Evolutionary conservation across 1,140 invertebrate species (phyloP), one percentile per base, ranked within the genome.

Genomic region (Eumeta japonica): DNA sequence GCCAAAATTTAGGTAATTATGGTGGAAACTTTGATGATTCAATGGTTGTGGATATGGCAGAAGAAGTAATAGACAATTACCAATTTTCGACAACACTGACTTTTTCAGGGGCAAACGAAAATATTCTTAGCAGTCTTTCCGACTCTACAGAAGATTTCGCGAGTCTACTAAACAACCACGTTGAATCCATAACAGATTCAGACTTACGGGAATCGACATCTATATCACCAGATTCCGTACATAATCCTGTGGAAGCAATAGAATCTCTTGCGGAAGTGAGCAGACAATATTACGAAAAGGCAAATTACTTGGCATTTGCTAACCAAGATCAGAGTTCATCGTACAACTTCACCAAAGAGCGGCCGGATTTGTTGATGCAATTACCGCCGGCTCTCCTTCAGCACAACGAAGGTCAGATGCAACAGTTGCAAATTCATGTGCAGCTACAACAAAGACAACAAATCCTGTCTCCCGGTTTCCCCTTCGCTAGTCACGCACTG

Each of bases 71-170:
- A 3, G 88, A 90, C 62, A 87, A 87, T 1, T 73, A 89, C 10
- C 87, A 89, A 55, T 89, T 90, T 52, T 88, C 87, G 3, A 87
- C 86, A 0, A 90, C 87, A 0, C 57, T 90, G 13, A 89, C 87
- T 28, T 88, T 90, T 51, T 85, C 84, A 28, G 83, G 83, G 12
- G 81, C 85, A 1, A 83, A 86, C 10, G 88, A 90, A 65, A 85
- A 87, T 49, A 59, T 71, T 33, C 52, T 73, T 56, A 58, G 60
- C 40, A 68, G 63, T 46, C 49, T 74, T 16, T 65, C 68, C 4
- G 70, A 71, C 43, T 74, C 68, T 20, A 54, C 87, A 1, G 86
- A 87, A 1, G 88, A 90, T 50, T 73, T 90, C 12, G 81, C 80
- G 29, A 81, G 76, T 43, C 84, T 90, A 48, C 62, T 92, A 58